Conservation (phyloP, 1,140 invertebrate species). For the Drosophila equinoxialis region DNA sequence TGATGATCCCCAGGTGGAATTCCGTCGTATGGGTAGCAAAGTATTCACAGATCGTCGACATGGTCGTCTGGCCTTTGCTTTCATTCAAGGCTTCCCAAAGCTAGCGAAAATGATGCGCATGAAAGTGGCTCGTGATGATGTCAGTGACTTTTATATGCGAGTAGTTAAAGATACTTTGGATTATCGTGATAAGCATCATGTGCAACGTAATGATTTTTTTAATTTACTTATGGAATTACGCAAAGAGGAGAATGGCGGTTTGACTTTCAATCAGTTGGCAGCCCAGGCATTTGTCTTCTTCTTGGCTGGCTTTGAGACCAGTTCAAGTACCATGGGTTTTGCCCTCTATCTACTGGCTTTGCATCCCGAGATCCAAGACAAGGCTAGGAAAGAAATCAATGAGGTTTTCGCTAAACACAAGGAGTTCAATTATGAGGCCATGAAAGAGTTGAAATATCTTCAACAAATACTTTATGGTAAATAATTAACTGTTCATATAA, state of each 20-base stretch:
- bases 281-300: slow-evolving; percentile 86
- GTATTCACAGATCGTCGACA: slow-evolving; percentile 56
- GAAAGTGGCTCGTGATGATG: slow-evolving; percentile 77
- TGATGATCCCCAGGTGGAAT: slow-evolving; percentile 84
- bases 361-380: slow-evolving; percentile 83
- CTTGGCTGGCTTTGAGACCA: slow-evolving; percentile 86
- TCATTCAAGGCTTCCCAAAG: slow-evolving; percentile 52
- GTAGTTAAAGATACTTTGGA: slow-evolving; percentile 83
- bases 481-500: background rate
- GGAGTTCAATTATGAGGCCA: slow-evolving; percentile 85
- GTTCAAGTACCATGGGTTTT: slow-evolving; percentile 83
- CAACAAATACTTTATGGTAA: slow-evolving; percentile 84
- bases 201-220: slow-evolving; percentile 84
- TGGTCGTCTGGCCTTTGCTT: slow-evolving; percentile 31
- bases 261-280: slow-evolving; percentile 72
- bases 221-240: slow-evolving; percentile 75
- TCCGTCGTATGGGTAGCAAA: slow-evolving; percentile 72
- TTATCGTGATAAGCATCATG: slow-evolving; percentile 83
- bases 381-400: slow-evolving; percentile 83
- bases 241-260: slow-evolving; percentile 49
- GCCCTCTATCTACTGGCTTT: slow-evolving; percentile 83
- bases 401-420: slow-evolving; percentile 83
- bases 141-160: slow-evolving; percentile 83
- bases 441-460: slow-evolving; percentile 85
- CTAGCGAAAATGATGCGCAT: slow-evolving; percentile 45